These are phyloP conservation scores for Drosophila chauvacae DNA, from an alignment of 1,140 invertebrate species.

Conservation along the genomic window DNA sequence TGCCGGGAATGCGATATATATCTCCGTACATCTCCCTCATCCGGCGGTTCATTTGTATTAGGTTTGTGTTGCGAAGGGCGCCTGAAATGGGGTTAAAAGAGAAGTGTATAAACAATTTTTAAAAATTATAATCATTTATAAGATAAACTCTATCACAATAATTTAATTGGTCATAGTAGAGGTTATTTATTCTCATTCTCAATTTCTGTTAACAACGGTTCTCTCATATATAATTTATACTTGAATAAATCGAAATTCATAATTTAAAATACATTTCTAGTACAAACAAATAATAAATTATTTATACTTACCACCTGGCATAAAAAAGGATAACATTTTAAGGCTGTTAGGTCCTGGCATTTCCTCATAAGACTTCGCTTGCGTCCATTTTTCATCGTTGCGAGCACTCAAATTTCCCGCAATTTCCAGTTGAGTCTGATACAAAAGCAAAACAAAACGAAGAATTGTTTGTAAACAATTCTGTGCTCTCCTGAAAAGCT, in stretches of 20 bases:
- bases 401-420: constrained; percentile 39
- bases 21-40: constrained; percentile 69
- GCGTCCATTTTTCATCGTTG: constrained; percentile 61
- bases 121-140: too few species aligned
- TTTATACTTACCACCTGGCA: constrained; percentile 64
- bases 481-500: constrained; percentile 6
- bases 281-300: background rate
- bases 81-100: constrained; percentile 16
- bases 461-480: constrained; percentile 69
- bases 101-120: too few species aligned
- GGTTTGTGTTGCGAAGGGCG: constrained; percentile 54
- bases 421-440: constrained; percentile 42
- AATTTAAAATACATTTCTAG: too few species aligned
- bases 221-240: too few species aligned
- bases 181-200: background rate
- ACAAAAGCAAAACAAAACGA: background rate
- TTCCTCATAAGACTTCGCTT: constrained; percentile 52
- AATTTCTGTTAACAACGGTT: background rate
- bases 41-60: constrained; percentile 61
- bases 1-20: constrained; percentile 63
- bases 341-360: constrained; percentile 59
- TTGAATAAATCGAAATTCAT: too few species aligned
- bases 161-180: background rate
- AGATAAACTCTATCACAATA: background rate
- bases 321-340: constrained; percentile 53